Conservation (phyloP, 2,888 invertebrate species). For the Caenorhabditis sp. region DNA sequence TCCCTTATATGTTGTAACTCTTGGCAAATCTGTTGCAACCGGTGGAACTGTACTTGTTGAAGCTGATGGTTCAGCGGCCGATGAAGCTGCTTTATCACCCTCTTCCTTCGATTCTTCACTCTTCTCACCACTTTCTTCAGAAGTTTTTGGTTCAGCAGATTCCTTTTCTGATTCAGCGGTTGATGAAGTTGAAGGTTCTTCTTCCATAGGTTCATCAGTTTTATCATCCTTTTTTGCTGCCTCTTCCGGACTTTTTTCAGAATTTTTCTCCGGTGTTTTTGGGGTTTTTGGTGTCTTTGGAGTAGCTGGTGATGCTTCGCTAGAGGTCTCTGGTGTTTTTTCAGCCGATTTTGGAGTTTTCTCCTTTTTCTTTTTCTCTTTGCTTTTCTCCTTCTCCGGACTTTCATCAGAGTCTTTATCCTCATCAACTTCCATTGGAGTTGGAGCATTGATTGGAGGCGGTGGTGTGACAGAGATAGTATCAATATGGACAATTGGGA, state of each 20-base stretch:
- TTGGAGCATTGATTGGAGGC: background rate
- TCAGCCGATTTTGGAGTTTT: background rate
- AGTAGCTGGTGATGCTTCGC: background rate
- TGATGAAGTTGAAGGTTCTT: conserved; percentile 3
- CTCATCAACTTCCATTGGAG: background rate
- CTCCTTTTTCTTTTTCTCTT: conserved; percentile 2
- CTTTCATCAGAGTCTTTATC: background rate
- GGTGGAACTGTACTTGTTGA: background rate
- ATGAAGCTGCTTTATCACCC: background rate
- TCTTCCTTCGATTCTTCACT: background rate
- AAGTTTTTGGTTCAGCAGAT: background rate
- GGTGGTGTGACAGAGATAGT: background rate
- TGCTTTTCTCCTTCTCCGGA: conserved; percentile 1
- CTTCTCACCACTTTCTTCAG: background rate
- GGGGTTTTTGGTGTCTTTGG: background rate
- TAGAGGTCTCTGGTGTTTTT: background rate
- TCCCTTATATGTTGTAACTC: background rate
- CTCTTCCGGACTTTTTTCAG: background rate
- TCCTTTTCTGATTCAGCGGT: background rate
- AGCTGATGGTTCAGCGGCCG: background rate
- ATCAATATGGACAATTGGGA: background rate
- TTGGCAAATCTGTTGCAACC: background rate
- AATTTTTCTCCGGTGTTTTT: too few species aligned
- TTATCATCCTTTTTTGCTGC: background rate
- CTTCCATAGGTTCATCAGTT: background rate